Conservation (phyloP, 2,797 vertebrate species). For the Macropodus opercularis region DNA sequence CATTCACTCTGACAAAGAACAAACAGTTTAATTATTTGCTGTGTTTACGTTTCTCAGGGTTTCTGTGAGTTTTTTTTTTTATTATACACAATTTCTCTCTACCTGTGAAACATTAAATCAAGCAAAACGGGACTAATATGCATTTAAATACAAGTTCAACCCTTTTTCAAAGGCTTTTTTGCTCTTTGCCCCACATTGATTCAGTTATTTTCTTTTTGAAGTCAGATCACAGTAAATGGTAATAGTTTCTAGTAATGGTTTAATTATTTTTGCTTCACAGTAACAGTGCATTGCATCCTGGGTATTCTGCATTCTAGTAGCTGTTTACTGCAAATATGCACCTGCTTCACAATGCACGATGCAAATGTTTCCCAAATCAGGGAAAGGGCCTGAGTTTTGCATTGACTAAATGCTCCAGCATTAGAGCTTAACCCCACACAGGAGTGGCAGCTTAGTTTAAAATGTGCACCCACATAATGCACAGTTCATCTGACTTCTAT, state of each 20-base stretch:
- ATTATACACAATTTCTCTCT: background rate
- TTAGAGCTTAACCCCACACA: slow-evolving; percentile 17
- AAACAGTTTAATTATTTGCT: slow-evolving; percentile 46
- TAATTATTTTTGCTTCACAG: slow-evolving; percentile 26
- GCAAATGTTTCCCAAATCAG: slow-evolving; percentile 21
- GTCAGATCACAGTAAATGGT: slow-evolving; percentile 4
- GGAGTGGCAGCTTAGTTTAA: slow-evolving; percentile 39
- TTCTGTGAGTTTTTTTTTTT: slow-evolving; percentile 17
- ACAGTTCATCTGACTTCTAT: slow-evolving; percentile 38
- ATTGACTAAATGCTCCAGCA: slow-evolving; percentile 24
- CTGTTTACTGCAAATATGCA: slow-evolving; percentile 24
- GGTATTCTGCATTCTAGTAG: background rate
- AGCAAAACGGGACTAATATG: background rate
- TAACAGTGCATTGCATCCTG: background rate
- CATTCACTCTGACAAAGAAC: slow-evolving; percentile 55
- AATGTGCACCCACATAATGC: slow-evolving; percentile 38
- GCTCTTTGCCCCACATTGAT: too few species aligned
- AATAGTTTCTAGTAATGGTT: slow-evolving; percentile 19
- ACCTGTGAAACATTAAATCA: slow-evolving; percentile 11
- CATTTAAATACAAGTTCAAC: too few species aligned
- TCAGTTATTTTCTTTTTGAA: slow-evolving; percentile 5
- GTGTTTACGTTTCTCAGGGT: slow-evolving; percentile 44
- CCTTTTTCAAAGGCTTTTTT: too few species aligned
- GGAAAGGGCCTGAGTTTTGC: slow-evolving; percentile 3
- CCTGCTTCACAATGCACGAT: slow-evolving; percentile 12